A percentile compares a stretch with the other conserved stretches of the same genome.
phyloP scores from a whole-genome alignment of 2,113 vertebrate genomes.

The Gallinago media region DNA sequence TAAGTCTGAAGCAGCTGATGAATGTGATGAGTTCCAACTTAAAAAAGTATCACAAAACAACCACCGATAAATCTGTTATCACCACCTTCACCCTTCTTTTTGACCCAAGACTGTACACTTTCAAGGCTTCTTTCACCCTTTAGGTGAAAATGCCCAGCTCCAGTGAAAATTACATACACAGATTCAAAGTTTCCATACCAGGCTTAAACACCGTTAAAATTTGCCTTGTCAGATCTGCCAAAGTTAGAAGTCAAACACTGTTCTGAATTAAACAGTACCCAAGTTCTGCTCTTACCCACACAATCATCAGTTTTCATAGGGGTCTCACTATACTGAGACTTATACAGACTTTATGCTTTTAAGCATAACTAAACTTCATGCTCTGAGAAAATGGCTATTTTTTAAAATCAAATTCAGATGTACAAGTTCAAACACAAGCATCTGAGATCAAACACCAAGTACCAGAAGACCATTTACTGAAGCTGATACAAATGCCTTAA shows the following conservation, averaged over 20 bases:
- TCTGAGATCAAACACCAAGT: neutral
- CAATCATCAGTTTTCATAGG: neutral
- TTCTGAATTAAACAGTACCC: neutral
- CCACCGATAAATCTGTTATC: neutral
- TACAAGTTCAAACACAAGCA: neutral
- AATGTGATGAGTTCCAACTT: neutral
- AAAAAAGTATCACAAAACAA: neutral
- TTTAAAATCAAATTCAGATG: neutral
- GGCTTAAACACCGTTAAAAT: neutral
- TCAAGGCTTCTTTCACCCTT: neutral
- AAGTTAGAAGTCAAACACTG: neutral
- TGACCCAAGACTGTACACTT: neutral
- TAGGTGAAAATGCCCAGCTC: neutral
- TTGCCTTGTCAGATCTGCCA: neutral
- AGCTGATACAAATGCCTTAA: neutral
- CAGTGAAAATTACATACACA: neutral
- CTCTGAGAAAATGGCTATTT: neutral
- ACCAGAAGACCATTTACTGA: neutral
- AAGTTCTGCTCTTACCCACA: neutral
- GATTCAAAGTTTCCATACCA: neutral
- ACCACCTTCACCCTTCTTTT: neutral
- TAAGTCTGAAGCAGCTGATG: constrained; percentile 67
- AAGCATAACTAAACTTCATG: neutral
- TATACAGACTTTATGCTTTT: neutral
- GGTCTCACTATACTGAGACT: neutral